phyloP scores from a whole-genome alignment of 2,888 invertebrate genomes.

The Nephrocerus scutellatus region DNA sequence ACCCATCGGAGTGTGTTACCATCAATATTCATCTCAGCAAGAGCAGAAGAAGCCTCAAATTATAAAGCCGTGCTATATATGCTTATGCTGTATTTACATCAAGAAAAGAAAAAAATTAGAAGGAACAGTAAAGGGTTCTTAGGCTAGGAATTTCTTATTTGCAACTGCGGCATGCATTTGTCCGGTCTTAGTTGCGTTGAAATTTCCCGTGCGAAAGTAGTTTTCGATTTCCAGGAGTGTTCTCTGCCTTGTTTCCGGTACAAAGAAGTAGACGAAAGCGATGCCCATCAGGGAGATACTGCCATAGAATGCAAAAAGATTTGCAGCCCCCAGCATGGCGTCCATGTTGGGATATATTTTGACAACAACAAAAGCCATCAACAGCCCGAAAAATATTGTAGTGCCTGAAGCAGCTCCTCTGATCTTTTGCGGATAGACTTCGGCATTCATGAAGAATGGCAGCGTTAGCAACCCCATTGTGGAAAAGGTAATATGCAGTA shows the following conservation, averaged over 20 bases:
- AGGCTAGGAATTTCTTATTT: constrained; percentile 11
- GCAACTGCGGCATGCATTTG: constrained; percentile 19
- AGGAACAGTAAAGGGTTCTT: too few species aligned
- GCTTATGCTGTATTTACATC: too few species aligned
- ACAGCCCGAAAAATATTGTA: constrained; percentile 57
- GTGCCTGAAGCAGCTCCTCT: constrained; percentile 63
- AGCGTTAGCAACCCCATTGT: constrained; percentile 53
- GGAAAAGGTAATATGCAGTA: constrained; percentile 49
- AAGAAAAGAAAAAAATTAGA: too few species aligned
- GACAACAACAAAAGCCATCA: constrained; percentile 59
- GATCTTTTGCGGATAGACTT: constrained; percentile 58
- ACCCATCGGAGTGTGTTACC: too few species aligned
- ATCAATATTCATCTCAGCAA: too few species aligned
- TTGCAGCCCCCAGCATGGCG: constrained; percentile 51
- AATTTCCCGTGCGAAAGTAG: constrained; percentile 35
- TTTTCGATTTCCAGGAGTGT: constrained; percentile 64
- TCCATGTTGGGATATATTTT: constrained; percentile 63
- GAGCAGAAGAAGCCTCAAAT: too few species aligned
- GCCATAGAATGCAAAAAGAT: constrained; percentile 60
- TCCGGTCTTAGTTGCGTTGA: constrained; percentile 5
- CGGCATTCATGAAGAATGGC: constrained; percentile 70
- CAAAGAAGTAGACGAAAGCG: constrained; percentile 53
- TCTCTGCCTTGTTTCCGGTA: constrained; percentile 66
- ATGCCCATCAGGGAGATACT: constrained; percentile 56
- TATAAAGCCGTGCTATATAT: too few species aligned